Evolutionary conservation across 1,140 invertebrate species (phyloP).

Genomic region (Phymorhynchus buccinoides): DNA sequence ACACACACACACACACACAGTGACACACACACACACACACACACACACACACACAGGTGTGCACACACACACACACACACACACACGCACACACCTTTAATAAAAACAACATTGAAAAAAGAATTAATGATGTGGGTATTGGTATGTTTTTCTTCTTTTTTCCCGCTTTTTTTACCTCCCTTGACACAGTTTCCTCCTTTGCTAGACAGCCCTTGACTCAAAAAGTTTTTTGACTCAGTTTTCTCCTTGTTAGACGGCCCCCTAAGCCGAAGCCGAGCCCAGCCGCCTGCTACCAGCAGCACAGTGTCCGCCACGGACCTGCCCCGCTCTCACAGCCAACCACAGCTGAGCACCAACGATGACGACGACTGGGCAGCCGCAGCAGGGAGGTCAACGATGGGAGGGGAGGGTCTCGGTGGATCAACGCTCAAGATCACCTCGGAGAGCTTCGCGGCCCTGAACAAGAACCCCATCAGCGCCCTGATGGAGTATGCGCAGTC

Average conservation of each 20-base stretch:
- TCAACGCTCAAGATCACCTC: constrained; percentile 49
- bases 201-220: background rate
- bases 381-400: background rate
- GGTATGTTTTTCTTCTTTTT: background rate
- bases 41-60: too few relatives aligned
- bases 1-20: background rate
- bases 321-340: constrained; percentile 21
- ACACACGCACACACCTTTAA: too few relatives aligned
- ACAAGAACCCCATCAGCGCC: constrained; percentile 75
- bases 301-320: background rate
- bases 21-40: background rate
- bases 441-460: constrained; percentile 73
- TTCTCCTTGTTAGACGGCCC: background rate
- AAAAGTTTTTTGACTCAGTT: background rate
- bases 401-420: background rate
- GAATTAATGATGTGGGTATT: background rate
- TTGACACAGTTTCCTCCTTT: too few relatives aligned
- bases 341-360: background rate
- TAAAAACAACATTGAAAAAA: too few relatives aligned
- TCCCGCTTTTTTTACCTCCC: too few relatives aligned
- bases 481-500: constrained; percentile 75
- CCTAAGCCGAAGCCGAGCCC: background rate
- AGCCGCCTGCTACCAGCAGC: background rate
- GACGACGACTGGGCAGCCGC: too few relatives aligned
- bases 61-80: too few relatives aligned